Evolutionary conservation across 2,888 invertebrate species (phyloP).

Genomic region (Dasysyrphus albostriatus): DNA sequence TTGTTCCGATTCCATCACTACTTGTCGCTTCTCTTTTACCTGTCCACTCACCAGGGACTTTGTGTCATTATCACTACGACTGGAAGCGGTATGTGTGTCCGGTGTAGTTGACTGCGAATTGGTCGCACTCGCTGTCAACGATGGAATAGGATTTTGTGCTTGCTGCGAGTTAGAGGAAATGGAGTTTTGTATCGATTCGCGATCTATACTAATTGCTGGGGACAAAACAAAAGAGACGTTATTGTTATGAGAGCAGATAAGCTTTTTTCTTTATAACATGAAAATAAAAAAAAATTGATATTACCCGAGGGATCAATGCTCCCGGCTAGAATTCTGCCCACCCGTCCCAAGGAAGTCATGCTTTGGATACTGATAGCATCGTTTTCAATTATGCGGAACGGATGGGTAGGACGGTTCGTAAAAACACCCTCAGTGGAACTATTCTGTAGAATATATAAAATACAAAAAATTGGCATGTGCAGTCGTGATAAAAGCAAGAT

Average conservation of each 20-base stretch:
- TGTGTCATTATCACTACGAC: conserved; percentile 72
- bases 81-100: conserved; percentile 73
- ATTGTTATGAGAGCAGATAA: conserved; percentile 9
- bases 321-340: conserved; percentile 91
- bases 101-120: conserved; percentile 75
- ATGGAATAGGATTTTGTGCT: conserved; percentile 77
- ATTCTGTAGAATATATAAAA: conserved; percentile 80
- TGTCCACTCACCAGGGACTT: conserved; percentile 48
- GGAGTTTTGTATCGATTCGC: conserved; percentile 81
- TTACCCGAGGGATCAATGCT: conserved; percentile 87
- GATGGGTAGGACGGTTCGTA: conserved; percentile 89
- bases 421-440: conserved; percentile 91
- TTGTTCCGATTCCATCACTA: conserved; percentile 50
- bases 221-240: conserved; percentile 19
- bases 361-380: conserved; percentile 95
- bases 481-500: background rate
- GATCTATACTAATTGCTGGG: conserved; percentile 82
- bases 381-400: conserved; percentile 94
- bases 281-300: conserved; percentile 13
- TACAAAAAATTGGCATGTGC: conserved; percentile 6
- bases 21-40: conserved; percentile 54
- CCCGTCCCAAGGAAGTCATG: conserved; percentile 93
- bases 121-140: conserved; percentile 76
- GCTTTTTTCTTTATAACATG: background rate
- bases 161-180: conserved; percentile 79